Percentiles rank a stretch among this genome's conserved stretches.
These are phyloP conservation scores for Sebastes fasciatus DNA, from an alignment of 2,113 vertebrate genomes.

Conservation along the genomic window DNA sequence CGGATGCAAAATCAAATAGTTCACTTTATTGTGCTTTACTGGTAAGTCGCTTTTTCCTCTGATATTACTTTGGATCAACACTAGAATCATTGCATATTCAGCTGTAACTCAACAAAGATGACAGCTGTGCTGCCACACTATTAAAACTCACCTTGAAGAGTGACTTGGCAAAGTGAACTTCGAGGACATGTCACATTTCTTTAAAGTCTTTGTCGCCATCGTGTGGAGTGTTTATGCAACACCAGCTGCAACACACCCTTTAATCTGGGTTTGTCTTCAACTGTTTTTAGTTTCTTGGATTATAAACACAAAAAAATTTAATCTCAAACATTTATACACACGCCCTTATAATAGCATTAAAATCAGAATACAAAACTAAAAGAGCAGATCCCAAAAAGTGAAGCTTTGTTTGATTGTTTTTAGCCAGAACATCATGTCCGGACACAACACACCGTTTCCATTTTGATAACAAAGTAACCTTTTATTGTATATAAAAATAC, in stretches of 20 bases:
- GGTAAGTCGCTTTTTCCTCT: neutral
- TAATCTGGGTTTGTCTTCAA: neutral
- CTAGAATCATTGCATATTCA: too few species aligned
- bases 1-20: neutral
- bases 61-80: neutral
- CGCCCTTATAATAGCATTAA: neutral
- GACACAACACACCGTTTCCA: neutral
- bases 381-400: neutral
- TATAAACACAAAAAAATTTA: neutral
- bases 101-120: neutral
- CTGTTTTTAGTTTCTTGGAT: neutral
- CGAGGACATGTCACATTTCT: neutral
- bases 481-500: conserved; percentile 83
- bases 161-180: neutral
- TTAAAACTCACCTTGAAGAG: neutral
- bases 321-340: neutral
- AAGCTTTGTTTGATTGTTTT: neutral
- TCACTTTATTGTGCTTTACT: neutral
- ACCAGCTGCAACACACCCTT: neutral
- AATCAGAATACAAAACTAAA: neutral
- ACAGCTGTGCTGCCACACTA: neutral
- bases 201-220: conserved; percentile 63
- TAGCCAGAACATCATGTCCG: neutral
- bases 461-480: conserved; percentile 72
- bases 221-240: conserved; percentile 31